Conservation (phyloP, 2,888 invertebrate species). For the Ichneumoninae sp. region DNA sequence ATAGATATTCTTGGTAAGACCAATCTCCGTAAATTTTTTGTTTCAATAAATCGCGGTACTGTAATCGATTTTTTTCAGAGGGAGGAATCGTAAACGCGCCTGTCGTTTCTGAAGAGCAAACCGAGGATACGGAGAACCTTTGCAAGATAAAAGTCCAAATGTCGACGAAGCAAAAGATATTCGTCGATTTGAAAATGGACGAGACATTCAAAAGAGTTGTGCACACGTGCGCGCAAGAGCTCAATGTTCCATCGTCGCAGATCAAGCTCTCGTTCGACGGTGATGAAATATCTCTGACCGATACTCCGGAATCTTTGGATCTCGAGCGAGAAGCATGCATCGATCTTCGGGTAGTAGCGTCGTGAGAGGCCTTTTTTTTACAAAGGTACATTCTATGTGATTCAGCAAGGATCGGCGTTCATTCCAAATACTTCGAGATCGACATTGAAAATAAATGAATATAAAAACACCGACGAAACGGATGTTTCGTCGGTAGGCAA, state of each 20-base stretch:
- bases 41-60: background rate
- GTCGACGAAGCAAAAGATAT: conserved; percentile 64
- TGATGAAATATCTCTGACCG: conserved; percentile 55
- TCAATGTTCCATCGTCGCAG: conserved; percentile 52
- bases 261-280: conserved; percentile 68
- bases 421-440: conserved; percentile 2
- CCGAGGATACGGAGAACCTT: conserved; percentile 37
- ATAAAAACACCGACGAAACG: background rate
- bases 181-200: conserved; percentile 55
- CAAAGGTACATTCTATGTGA: background rate
- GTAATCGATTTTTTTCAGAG: conserved; percentile 40
- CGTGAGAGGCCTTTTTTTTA: conserved; percentile 8
- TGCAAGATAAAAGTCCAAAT: conserved; percentile 68
- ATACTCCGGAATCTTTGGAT: conserved; percentile 67
- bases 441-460: background rate
- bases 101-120: conserved; percentile 9
- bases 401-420: background rate
- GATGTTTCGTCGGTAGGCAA: background rate
- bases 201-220: conserved; percentile 64
- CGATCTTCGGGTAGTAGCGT: conserved; percentile 58
- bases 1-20: conserved; percentile 66
- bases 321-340: conserved; percentile 69
- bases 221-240: conserved; percentile 60
- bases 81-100: conserved; percentile 49
- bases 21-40: background rate